Base-by-base conservation (phyloP, 2,888 invertebrate species). In the Steinernema hermaphroditum region DNA sequence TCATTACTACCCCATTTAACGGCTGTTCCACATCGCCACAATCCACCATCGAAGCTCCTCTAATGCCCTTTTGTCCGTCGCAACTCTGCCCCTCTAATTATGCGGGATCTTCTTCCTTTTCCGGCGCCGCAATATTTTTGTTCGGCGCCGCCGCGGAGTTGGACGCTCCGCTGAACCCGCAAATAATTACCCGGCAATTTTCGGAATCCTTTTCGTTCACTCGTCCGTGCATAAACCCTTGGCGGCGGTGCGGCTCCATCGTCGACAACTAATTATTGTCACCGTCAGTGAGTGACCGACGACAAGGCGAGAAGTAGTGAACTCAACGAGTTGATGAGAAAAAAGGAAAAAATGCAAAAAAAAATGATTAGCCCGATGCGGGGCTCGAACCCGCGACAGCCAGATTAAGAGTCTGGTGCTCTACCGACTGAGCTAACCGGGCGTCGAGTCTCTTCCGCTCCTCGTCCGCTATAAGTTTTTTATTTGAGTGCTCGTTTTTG, bases 381-480 rank as follows among this genome's bases (percentile, higher is more conserved):
- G 41, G 27, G 29, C 9, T 71, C 54, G 80, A 80, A 80, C 80
- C 80, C 80, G 81, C 80, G 80, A 80, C 80, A 81, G 76, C 80
- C 81, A 81, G 81, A 82, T 81, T 81, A 81, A 81, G 81, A 83
- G 81, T 81, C 81, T 81, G 82, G 81, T 81, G 81, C 81, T 81
- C 83, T 81, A 81, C 81, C 81, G 81, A 81, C 81, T 81, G 81
- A 81, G 81, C 81, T 81, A 81, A 81, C 81, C 79, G 78, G 78
- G 80, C 80, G 54, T 54, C 54, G 37, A n/a, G n/a, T n/a, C n/a
- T n/a, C n/a, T n/a, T n/a, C n/a, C n/a, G n/a, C n/a, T n/a, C n/a
- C n/a, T n/a, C n/a, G n/a, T n/a, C n/a, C n/a, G n/a, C n/a, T n/a
- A n/a, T n/a, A n/a, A n/a, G n/a, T n/a, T n/a, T n/a, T n/a, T n/a